Conservation (phyloP, 1,140 invertebrate species). For the Pomacea maculata region DNA sequence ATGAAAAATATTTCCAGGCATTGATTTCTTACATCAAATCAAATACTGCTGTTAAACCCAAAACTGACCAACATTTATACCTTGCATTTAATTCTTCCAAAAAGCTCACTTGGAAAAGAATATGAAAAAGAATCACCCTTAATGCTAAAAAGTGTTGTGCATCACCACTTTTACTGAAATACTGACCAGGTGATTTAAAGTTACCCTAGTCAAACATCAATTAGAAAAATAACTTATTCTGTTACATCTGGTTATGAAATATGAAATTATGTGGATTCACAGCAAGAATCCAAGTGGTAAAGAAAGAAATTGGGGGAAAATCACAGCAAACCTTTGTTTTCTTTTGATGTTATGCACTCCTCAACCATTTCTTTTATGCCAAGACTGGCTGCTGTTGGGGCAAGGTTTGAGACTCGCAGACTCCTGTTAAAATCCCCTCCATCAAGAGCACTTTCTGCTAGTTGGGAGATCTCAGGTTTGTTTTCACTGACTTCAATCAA, state of each 20-base stretch:
- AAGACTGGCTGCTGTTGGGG: conserved; percentile 64
- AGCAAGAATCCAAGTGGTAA: neutral
- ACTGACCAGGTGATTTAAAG: too few species aligned
- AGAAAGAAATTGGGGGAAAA: neutral
- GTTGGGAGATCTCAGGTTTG: neutral
- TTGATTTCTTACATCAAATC: neutral
- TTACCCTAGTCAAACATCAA: too few species aligned
- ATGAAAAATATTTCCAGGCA: conserved; percentile 25
- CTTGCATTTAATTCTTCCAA: neutral
- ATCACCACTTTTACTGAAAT: too few species aligned
- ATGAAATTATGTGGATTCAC: too few species aligned
- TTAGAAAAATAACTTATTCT: too few species aligned
- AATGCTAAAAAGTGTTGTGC: too few species aligned
- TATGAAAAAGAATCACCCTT: neutral
- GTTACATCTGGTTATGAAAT: too few species aligned
- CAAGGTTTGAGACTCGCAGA: conserved; percentile 12
- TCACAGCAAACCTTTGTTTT: neutral
- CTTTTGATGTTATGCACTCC: conserved; percentile 54
- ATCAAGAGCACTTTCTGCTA: conserved; percentile 3
- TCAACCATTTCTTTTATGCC: conserved; percentile 61
- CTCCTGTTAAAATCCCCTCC: neutral
- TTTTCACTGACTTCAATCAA: conserved; percentile 11
- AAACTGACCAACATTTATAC: neutral
- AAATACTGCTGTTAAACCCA: neutral
- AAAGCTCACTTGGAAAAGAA: neutral